phyloP scores from a whole-genome alignment of 2,888 invertebrate species.

The Halocaridina rubra region DNA sequence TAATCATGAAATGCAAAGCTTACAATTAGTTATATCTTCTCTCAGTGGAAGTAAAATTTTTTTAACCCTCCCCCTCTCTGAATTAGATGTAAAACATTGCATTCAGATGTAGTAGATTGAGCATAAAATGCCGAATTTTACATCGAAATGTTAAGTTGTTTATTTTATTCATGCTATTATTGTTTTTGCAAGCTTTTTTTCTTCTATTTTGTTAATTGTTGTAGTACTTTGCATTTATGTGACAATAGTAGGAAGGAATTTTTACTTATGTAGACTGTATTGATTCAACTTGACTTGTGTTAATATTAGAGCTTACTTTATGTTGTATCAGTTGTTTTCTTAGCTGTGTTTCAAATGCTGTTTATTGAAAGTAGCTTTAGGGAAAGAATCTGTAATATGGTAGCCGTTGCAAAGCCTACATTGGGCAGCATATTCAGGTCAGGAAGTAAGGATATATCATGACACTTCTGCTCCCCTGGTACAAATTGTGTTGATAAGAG shows the following conservation, averaged over 20 bases:
- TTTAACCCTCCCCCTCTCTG: slow-evolving; percentile 31
- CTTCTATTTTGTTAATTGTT: slow-evolving; percentile 34
- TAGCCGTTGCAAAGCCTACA: slow-evolving; percentile 16
- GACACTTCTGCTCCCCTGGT: slow-evolving; percentile 30
- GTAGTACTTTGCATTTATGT: slow-evolving; percentile 44
- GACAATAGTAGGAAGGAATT: slow-evolving; percentile 7
- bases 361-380: background rate
- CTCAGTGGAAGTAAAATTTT: slow-evolving; percentile 36
- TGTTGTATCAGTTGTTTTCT: background rate
- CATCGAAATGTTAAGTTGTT: slow-evolving; percentile 36
- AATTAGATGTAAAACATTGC: slow-evolving; percentile 50
- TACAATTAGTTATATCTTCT: slow-evolving; percentile 39
- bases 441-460: slow-evolving; percentile 29
- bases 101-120: slow-evolving; percentile 31
- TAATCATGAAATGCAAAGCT: slow-evolving; percentile 22
- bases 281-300: background rate
- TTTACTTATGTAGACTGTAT: slow-evolving; percentile 12
- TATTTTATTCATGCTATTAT: slow-evolving; percentile 22
- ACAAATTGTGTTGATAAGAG: slow-evolving; percentile 32
- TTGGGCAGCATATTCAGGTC: slow-evolving; percentile 27
- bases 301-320: background rate
- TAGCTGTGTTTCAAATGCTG: background rate
- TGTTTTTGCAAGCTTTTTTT: too few species aligned
- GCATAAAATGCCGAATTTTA: slow-evolving; percentile 41
- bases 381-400: background rate